phyloP scores from a whole-genome alignment of 2,797 vertebrate genomes.

The Premnoplex brunnescens region DNA sequence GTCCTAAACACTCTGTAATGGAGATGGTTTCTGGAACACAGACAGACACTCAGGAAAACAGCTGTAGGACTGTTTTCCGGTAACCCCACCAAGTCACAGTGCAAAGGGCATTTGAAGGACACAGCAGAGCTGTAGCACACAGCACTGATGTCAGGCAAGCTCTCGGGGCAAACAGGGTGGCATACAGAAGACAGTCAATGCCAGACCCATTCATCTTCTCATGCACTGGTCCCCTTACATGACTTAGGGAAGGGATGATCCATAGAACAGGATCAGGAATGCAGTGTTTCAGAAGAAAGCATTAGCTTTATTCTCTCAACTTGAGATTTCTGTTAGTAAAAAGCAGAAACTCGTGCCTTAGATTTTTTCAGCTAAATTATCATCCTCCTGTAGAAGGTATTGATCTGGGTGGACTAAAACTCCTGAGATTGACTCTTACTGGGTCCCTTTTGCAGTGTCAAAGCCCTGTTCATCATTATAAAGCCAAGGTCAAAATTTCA shows the following conservation, averaged over 20 bases:
- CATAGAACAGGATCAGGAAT: neutral
- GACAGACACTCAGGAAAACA: neutral
- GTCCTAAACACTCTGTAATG: neutral
- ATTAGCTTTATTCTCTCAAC: neutral
- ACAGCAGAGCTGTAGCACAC: neutral
- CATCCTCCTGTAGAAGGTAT: neutral
- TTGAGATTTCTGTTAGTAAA: neutral
- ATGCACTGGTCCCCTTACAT: neutral
- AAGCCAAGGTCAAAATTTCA: neutral
- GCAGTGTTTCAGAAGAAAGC: neutral
- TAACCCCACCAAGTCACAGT: neutral
- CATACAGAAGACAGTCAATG: accelerated
- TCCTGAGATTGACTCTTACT: neutral
- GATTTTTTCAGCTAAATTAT: neutral
- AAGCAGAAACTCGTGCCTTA: neutral
- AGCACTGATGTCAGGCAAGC: neutral
- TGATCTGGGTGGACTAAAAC: neutral
- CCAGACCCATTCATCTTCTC: neutral
- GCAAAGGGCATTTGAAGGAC: constrained; percentile 7
- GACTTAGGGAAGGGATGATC: neutral
- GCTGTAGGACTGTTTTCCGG: neutral
- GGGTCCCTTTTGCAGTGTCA: neutral
- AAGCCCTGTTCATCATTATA: neutral
- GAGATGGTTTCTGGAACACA: neutral
- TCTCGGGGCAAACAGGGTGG: neutral